A percentile compares a stretch with the other conserved stretches of the same genome.
These are phyloP conservation scores for mouse (Mus musculus) DNA, from an alignment of 2,113 vertebrate species.

Conservation along the genomic window DNA sequence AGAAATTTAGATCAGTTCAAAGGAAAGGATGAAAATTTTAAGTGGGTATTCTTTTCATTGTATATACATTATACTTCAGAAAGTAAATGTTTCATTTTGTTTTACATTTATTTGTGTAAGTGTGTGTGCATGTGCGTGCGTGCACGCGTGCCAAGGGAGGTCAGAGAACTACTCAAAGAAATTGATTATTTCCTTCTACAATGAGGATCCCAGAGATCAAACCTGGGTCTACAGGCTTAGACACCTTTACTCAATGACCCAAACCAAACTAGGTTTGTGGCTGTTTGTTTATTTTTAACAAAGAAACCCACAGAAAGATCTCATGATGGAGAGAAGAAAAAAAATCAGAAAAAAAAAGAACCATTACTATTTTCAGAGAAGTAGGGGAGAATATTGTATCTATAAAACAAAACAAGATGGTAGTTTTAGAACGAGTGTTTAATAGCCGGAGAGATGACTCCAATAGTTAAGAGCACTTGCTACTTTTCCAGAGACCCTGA, in stretches of 20 bases:
- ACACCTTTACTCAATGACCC: not conserved
- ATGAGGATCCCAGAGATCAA: not conserved
- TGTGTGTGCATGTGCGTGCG: not conserved
- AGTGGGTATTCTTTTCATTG: not conserved
- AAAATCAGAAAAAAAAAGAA: not conserved
- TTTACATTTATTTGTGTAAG: not conserved
- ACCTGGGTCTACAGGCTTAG: not conserved
- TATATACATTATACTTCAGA: not conserved
- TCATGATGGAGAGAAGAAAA: not conserved
- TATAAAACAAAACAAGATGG: not conserved
- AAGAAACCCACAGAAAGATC: not conserved
- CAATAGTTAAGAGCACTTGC: not conserved
- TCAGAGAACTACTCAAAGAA: not conserved
- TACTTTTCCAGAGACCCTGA: not conserved
- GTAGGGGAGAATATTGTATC: not conserved
- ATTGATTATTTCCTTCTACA: not conserved
- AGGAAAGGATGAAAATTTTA: constrained; percentile 13
- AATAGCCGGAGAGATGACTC: not conserved
- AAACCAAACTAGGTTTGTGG: not conserved
- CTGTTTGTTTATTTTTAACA: not conserved
- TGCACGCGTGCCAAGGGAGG: not conserved
- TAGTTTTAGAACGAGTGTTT: not conserved
- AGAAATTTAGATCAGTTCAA: constrained; percentile 7
- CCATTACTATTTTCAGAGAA: constrained; percentile 9
- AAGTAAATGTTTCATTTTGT: not conserved